Percentiles rank a stretch among this genome's conserved stretches.
Conservation (phyloP, 2,888 invertebrate genomes). For the Cistogaster globosa region DNA sequence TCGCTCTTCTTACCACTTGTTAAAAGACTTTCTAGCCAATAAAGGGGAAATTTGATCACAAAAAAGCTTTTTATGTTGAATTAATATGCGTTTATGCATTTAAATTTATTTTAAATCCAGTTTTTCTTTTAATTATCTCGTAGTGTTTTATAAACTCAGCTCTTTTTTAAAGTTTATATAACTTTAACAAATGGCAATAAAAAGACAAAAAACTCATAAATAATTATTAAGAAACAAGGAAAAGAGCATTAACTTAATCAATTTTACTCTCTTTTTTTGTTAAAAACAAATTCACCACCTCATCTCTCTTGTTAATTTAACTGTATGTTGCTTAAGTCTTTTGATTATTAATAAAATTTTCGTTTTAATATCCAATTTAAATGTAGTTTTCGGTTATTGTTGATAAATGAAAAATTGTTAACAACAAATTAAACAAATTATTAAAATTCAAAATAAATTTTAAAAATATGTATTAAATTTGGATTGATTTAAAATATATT, state of each 20-base stretch:
- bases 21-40: slow-evolving; percentile 10
- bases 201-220: not conserved
- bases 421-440: slow-evolving; percentile 50
- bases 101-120: slow-evolving; percentile 22
- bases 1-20: slow-evolving; percentile 26
- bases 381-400: slow-evolving; percentile 32
- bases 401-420: slow-evolving; percentile 31
- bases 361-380: not conserved
- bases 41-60: slow-evolving; percentile 46
- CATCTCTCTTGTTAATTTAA: not conserved
- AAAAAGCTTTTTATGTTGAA: slow-evolving; percentile 48
- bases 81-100: slow-evolving; percentile 56
- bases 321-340: slow-evolving; percentile 62
- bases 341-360: slow-evolving; percentile 25
- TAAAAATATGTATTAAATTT: slow-evolving; percentile 2
- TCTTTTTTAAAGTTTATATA: slow-evolving; percentile 64
- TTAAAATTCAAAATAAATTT: slow-evolving; percentile 8
- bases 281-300: slow-evolving; percentile 50
- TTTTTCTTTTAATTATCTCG: slow-evolving; percentile 32
- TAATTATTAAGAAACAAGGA: not conserved
- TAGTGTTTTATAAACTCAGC: not conserved
- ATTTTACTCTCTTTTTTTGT: not conserved
- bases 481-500: slow-evolving; percentile 6
- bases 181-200: slow-evolving; percentile 5
- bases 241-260: not conserved